These are phyloP conservation scores for Pyrochroa serraticornis DNA, from an alignment of 2,888 invertebrate species.

Conservation along the genomic window DNA sequence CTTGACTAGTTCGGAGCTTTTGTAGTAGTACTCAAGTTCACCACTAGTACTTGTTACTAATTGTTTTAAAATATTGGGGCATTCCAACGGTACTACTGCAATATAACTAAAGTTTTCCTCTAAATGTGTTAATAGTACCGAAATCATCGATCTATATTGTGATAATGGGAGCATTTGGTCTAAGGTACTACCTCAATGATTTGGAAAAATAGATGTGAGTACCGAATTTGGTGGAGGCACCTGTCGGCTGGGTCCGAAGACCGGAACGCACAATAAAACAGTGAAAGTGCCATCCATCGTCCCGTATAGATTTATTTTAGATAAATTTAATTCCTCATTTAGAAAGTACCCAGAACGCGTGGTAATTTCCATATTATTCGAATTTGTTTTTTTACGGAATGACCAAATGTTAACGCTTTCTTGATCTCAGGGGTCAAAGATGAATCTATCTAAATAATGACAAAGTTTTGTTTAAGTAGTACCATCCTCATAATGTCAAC, in stretches of 20 bases:
- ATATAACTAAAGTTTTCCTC: too few relatives aligned
- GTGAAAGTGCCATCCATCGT: slow-evolving; percentile 23
- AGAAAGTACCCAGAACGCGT: slow-evolving; percentile 6
- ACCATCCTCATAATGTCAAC: too few relatives aligned
- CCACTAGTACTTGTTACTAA: too few relatives aligned
- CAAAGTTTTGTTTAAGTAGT: too few relatives aligned
- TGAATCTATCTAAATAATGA: not conserved
- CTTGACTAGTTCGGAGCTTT: too few relatives aligned
- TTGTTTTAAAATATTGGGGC: too few relatives aligned
- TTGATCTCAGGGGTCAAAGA: not conserved
- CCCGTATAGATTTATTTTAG: slow-evolving; percentile 2
- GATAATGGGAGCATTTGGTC: too few relatives aligned
- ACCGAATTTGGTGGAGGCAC: too few relatives aligned
- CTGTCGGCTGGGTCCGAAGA: slow-evolving; percentile 2
- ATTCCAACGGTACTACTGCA: too few relatives aligned
- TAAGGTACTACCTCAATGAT: not conserved
- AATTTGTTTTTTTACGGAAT: slow-evolving; percentile 7
- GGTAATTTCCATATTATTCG: slow-evolving; percentile 20
- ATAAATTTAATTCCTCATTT: slow-evolving; percentile 5
- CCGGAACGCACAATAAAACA: slow-evolving; percentile 9
- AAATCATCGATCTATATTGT: too few relatives aligned
- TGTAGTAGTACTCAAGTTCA: too few relatives aligned
- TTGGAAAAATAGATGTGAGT: not conserved
- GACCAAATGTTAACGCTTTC: slow-evolving; percentile 15
- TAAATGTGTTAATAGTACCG: too few relatives aligned